A percentile compares a stretch with the other conserved stretches of the same genome.
These are phyloP conservation scores for Iguana delicatissima DNA, from an alignment of 2,797 vertebrate species.

Conservation along the genomic window DNA sequence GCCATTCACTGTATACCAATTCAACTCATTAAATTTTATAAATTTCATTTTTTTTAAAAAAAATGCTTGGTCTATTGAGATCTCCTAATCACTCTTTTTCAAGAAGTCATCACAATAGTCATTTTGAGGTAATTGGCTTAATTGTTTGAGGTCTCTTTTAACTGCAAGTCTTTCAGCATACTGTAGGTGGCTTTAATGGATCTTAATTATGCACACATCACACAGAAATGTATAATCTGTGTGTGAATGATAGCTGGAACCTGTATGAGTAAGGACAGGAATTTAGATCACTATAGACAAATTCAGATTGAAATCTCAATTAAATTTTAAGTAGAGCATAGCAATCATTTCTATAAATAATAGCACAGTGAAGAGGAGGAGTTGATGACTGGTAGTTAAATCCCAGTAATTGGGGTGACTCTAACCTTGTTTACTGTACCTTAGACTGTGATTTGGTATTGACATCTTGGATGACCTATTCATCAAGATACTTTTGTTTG, in stretches of 20 bases:
- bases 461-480: conserved; percentile 59
- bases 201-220: conserved; percentile 79
- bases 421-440: conserved; percentile 71
- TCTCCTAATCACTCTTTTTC: conserved; percentile 69
- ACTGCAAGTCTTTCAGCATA: conserved; percentile 79
- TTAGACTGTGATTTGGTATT: conserved; percentile 63
- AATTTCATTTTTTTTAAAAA: conserved; percentile 54
- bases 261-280: conserved; percentile 75
- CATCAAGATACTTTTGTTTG: conserved; percentile 43
- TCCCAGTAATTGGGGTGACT: conserved; percentile 63
- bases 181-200: conserved; percentile 81
- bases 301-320: conserved; percentile 65
- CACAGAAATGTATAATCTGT: conserved; percentile 75
- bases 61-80: conserved; percentile 67
- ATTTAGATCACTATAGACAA: conserved; percentile 75
- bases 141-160: conserved; percentile 79
- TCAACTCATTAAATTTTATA: conserved; percentile 62
- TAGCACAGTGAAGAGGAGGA: conserved; percentile 63
- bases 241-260: conserved; percentile 72
- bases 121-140: conserved; percentile 76
- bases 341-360: conserved; percentile 75
- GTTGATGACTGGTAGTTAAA: conserved; percentile 63
- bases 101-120: conserved; percentile 73
- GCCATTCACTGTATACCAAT: conserved; percentile 11
- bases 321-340: conserved; percentile 59